Base-by-base conservation (phyloP, 2,888 invertebrate genomes). In the Polydrusus cervinus region DNA sequence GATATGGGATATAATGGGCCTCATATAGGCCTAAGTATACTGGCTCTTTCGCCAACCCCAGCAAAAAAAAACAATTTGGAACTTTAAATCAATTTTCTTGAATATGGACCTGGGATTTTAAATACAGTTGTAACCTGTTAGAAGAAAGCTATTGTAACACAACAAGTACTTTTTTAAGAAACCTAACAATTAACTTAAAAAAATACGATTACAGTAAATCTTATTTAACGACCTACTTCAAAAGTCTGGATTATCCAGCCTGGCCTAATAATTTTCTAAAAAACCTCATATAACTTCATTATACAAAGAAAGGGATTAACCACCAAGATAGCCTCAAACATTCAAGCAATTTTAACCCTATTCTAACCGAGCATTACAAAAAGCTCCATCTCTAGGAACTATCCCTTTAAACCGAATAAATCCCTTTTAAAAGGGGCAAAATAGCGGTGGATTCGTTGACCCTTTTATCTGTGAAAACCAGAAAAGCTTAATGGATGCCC, bases 391-490 rank as follows among this genome's bases (percentile, higher is more conserved):
- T 67, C 40, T 43, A 40, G 67, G 38, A 67, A 51, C 67, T 67
- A 67, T 67, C 43, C 47, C 60, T 74, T 43, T 74, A 74, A 74
- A 74, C 64, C 57, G 57, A 73, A 73, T 73, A 73, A 74, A 61
- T 71, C 71, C 65, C 34, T 65, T 64, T 64, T 64, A 65, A 72
- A 66, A 67, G 66, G 72, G 60, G 53, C 74, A 69, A 74, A 74
- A 74, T 68, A 69, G 53, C 47, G 60, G 34, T 20, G 51, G 53
- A 62, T n/a, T 38, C 69, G 66, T 65, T 74, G 62, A 62, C 74
- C 74, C 67, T 49, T 73, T 74, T 74, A 74, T 74, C 74, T 53
- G 53, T 43, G 25, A 40, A 53, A 69, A 60, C 60, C 67, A 49
- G 74, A 45, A 18, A 20, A 61, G 62, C 53, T 69, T 69, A 74